These are phyloP conservation scores for Anarrhichthys ocellatus DNA, from an alignment of 2,113 vertebrate genomes.

Conservation along the genomic window DNA sequence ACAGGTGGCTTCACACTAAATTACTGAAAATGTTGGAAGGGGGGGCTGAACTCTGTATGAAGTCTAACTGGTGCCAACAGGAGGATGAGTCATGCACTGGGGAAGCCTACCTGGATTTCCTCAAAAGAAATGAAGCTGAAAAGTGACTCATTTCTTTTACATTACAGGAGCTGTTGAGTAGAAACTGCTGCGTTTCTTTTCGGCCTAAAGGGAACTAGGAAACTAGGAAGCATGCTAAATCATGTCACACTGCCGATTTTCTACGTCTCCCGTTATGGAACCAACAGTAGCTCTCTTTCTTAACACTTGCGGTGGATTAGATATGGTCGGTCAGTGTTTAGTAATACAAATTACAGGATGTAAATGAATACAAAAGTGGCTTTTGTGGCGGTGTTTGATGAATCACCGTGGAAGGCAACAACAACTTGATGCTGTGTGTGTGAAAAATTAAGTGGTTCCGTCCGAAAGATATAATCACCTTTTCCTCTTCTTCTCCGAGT, in stretches of 20 bases:
- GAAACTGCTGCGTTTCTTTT: not conserved
- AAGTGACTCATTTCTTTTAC: constrained; percentile 16
- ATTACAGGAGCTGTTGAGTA: not conserved
- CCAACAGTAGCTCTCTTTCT: not conserved
- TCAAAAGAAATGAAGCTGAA: not conserved
- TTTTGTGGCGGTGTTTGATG: not conserved
- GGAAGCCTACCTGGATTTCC: constrained; percentile 20
- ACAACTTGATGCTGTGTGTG: not conserved
- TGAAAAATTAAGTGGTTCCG: not conserved
- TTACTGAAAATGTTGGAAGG: not conserved
- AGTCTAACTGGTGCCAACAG: constrained; percentile 4
- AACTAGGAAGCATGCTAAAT: not conserved
- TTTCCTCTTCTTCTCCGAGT: constrained; percentile 97
- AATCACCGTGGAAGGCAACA: not conserved
- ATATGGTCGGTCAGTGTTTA: not conserved
- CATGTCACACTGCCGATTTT: not conserved
- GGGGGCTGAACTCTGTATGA: not conserved
- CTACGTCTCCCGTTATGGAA: not conserved
- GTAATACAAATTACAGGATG: not conserved
- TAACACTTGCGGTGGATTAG: not conserved
- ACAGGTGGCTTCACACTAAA: not conserved
- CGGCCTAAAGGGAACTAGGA: not conserved
- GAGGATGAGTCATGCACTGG: constrained; percentile 33
- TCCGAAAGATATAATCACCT: constrained; percentile 87
- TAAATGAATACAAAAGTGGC: not conserved